Evolutionary conservation across 1,140 invertebrate genomes (phyloP).

Genomic region (Sinonovacula constricta): DNA sequence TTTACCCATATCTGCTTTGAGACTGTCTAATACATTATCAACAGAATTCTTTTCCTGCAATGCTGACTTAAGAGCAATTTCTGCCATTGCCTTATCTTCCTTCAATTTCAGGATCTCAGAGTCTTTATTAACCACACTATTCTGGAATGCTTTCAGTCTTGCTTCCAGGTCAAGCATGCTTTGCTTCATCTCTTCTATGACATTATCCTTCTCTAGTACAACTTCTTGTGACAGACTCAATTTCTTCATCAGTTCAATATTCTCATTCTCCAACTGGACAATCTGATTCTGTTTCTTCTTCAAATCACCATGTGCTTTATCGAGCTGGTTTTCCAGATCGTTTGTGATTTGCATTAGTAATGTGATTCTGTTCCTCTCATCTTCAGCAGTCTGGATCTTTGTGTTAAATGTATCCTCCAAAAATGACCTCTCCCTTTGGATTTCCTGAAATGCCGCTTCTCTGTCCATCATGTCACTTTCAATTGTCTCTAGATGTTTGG

Average conservation of each 20-base stretch:
- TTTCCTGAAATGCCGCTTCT: conserved; percentile 78
- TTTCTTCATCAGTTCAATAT: conserved; percentile 77
- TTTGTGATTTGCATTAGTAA: conserved; percentile 67
- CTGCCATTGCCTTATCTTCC: conserved; percentile 76
- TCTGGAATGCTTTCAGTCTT: conserved; percentile 71
- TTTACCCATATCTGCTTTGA: conserved; percentile 78
- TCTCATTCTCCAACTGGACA: conserved; percentile 75
- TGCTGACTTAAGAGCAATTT: conserved; percentile 76
- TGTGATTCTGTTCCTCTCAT: conserved; percentile 73
- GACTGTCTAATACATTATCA: conserved; percentile 74
- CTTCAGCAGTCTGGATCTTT: conserved; percentile 75
- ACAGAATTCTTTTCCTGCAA: conserved; percentile 78
- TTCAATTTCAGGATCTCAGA: conserved; percentile 74
- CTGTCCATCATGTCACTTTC: conserved; percentile 80
- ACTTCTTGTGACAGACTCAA: conserved; percentile 76
- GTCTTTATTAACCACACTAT: conserved; percentile 69
- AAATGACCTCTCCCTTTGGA: conserved; percentile 75
- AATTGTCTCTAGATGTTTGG: conserved; percentile 79
- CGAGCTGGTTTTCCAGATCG: conserved; percentile 76
- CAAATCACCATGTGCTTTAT: conserved; percentile 73
- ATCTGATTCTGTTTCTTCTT: conserved; percentile 74
- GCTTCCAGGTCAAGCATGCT: conserved; percentile 75
- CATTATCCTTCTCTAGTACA: conserved; percentile 76
- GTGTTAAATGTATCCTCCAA: conserved; percentile 75
- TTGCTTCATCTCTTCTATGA: conserved; percentile 74